Evolutionary conservation across 2,113 vertebrate genomes (phyloP).

Genomic region (Myotis davidii): DNA sequence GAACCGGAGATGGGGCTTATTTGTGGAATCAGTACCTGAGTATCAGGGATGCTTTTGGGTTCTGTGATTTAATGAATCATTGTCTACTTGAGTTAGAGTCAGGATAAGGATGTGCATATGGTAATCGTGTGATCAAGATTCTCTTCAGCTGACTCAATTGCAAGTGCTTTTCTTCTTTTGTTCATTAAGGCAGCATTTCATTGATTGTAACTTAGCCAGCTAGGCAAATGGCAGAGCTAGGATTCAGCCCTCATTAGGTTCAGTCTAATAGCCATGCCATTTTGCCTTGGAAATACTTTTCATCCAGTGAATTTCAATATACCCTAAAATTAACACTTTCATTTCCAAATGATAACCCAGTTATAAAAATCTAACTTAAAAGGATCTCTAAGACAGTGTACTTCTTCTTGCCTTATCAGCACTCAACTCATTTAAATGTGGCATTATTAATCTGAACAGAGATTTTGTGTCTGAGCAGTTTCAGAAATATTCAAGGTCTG

Average conservation of each 20-base stretch:
- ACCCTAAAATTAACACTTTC: neutral
- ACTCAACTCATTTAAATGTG: neutral
- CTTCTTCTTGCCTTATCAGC: neutral
- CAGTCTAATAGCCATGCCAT: neutral
- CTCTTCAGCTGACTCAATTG: neutral
- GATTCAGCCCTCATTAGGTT: neutral
- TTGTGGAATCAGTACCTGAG: neutral
- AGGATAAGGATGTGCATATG: neutral
- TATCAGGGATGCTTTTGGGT: neutral
- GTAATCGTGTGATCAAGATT: neutral
- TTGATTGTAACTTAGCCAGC: neutral
- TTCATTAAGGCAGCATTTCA: neutral
- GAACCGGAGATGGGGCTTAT: neutral
- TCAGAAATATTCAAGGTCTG: neutral
- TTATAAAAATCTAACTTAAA: conserved; percentile 31
- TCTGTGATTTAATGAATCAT: neutral
- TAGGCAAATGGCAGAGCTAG: neutral
- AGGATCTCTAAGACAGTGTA: neutral
- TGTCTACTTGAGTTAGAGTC: neutral
- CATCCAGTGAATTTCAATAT: neutral
- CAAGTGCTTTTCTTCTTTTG: neutral
- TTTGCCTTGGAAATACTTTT: neutral
- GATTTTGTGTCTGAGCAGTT: neutral
- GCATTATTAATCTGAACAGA: neutral
- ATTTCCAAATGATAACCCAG: conserved; percentile 27